A percentile compares a stretch with the other conserved stretches of the same genome.
Conservation (phyloP, 2,888 invertebrate species). For the Galeruca laticollis region DNA sequence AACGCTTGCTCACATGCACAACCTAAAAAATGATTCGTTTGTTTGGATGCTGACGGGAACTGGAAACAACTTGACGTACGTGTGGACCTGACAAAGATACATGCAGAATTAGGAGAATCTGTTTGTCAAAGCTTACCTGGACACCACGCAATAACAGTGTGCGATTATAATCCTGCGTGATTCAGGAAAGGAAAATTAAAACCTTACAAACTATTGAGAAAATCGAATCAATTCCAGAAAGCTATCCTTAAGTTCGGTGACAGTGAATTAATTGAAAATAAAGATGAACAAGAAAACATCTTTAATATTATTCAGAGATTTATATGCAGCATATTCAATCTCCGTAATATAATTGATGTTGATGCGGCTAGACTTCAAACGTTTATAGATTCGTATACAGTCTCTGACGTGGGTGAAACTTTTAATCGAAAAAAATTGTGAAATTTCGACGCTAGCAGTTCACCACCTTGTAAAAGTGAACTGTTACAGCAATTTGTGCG, state of each 20-base stretch:
- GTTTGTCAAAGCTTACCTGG: constrained; percentile 30
- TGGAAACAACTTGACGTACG: constrained; percentile 35
- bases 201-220: constrained; percentile 35
- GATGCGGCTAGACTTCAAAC: too few species aligned
- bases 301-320: too few species aligned
- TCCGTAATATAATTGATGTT: too few species aligned
- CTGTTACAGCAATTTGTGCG: too few species aligned
- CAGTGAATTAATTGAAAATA: constrained; percentile 20
- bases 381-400: too few species aligned
- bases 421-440: too few species aligned
- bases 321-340: too few species aligned
- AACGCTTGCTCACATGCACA: constrained; percentile 30
- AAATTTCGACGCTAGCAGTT: too few species aligned
- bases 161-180: constrained; percentile 21
- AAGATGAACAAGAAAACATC: too few species aligned
- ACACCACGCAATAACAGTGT: constrained; percentile 34
- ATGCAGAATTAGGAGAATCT: constrained; percentile 32
- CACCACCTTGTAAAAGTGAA: too few species aligned
- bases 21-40: constrained; percentile 23
- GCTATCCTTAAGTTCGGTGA: constrained; percentile 11
- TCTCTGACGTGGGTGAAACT: too few species aligned
- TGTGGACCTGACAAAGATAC: constrained; percentile 36
- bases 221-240: constrained; percentile 13
- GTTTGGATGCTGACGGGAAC: constrained; percentile 38
- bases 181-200: constrained; percentile 30